phyloP scores from a whole-genome alignment of 1,140 invertebrate genomes.

The Sweltsa coloradensis region DNA sequence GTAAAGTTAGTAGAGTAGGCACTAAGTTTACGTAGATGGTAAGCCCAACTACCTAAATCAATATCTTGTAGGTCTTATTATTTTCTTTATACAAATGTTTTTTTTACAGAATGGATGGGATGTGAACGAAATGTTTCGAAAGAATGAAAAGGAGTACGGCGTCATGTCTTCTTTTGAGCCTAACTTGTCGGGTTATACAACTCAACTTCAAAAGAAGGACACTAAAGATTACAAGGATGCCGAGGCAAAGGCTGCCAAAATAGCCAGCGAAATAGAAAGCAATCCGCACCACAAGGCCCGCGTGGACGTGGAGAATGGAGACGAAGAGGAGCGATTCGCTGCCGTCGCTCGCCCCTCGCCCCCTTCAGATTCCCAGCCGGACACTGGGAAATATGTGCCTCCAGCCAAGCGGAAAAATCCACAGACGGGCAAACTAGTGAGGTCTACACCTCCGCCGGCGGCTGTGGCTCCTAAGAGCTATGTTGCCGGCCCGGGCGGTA shows the following conservation, averaged over 20 bases:
- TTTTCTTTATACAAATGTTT: slow-evolving; percentile 13
- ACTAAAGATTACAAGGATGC: slow-evolving; percentile 73
- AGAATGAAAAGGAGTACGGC: slow-evolving; percentile 82
- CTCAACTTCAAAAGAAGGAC: slow-evolving; percentile 69
- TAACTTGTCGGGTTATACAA: slow-evolving; percentile 74
- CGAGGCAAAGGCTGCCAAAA: slow-evolving; percentile 71
- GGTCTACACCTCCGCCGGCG: slow-evolving; percentile 38
- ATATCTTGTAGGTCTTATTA: too few relatives aligned
- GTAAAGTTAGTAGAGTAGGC: too few relatives aligned
- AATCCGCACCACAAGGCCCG: slow-evolving; percentile 67
- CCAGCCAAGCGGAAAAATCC: slow-evolving; percentile 61
- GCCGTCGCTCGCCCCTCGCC: slow-evolving; percentile 44
- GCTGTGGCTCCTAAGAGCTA: neutral
- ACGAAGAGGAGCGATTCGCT: slow-evolving; percentile 77
- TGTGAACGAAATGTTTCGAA: slow-evolving; percentile 86
- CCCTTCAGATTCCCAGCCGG: neutral
- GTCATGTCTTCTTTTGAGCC: slow-evolving; percentile 81
- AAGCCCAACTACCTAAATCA: too few relatives aligned
- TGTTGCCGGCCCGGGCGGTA: neutral
- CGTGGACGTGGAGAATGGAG: slow-evolving; percentile 78
- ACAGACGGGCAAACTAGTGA: slow-evolving; percentile 36
- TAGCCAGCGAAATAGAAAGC: slow-evolving; percentile 82
- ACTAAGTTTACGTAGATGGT: too few relatives aligned
- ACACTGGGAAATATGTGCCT: slow-evolving; percentile 53
- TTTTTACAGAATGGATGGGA: slow-evolving; percentile 83